Percentiles rank a stretch among this genome's conserved stretches.
Conservation (phyloP, 2,888 invertebrate species). For the Tupiocoris notatus region DNA sequence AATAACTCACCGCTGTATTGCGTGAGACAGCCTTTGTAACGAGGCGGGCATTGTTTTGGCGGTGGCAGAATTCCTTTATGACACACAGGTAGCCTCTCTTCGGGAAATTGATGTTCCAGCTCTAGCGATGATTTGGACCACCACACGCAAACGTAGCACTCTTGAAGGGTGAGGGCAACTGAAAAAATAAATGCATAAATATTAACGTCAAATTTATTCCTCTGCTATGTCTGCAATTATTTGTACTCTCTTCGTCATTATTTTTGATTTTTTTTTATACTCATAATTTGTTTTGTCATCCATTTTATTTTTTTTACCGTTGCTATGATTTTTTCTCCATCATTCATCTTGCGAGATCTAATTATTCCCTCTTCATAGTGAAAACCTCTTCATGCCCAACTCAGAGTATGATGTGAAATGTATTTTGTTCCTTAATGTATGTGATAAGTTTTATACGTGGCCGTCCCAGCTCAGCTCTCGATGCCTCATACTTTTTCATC, state of each 20-base stretch:
- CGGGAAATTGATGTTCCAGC: constrained; percentile 47
- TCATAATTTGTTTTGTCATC: no score
- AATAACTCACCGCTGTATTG: constrained; percentile 47
- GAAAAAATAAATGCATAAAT: constrained; percentile 12
- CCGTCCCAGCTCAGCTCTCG: not conserved
- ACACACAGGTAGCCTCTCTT: constrained; percentile 44
- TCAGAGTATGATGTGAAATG: no score
- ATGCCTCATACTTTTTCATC: not conserved
- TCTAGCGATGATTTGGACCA: constrained; percentile 28
- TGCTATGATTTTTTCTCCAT: no score
- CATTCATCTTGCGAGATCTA: no score
- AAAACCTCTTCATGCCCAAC: no score
- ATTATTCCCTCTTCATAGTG: no score
- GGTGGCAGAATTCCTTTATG: constrained; percentile 36
- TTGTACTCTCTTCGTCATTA: no score
- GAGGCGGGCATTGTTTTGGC: constrained; percentile 44
- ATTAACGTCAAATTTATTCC: no score
- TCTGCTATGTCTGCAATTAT: no score
- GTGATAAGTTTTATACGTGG: not conserved
- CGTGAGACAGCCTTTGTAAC: constrained; percentile 48
- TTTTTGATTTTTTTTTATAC: no score
- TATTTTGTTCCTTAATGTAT: no score
- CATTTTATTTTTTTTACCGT: no score
- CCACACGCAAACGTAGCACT: constrained; percentile 46
- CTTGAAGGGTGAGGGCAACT: constrained; percentile 41